Conservation (phyloP, 2,797 vertebrate genomes). For the Fratercula arctica region DNA sequence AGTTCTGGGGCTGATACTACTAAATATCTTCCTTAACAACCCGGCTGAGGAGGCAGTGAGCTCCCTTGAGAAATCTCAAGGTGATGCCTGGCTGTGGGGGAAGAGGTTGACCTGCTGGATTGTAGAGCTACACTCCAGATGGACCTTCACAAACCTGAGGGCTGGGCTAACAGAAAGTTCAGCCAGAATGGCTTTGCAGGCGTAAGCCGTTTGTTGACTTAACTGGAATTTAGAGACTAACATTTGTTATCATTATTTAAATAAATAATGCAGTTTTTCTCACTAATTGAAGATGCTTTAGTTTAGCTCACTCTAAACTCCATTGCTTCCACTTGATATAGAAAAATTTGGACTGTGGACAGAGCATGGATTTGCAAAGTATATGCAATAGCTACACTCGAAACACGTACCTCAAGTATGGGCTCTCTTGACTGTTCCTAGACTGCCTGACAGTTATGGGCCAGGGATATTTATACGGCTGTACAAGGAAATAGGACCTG, state of each 20-base stretch:
- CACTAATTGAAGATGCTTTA: not conserved
- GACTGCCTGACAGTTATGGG: not conserved
- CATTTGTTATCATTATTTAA: not conserved
- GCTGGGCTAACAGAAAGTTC: not conserved
- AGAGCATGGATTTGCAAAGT: not conserved
- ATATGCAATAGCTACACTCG: not conserved
- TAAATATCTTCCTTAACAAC: not conserved
- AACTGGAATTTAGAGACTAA: not conserved
- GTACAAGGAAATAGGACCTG: not conserved
- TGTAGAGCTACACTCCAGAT: not conserved
- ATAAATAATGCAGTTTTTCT: not conserved
- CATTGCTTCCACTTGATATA: not conserved
- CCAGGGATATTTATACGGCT: not conserved
- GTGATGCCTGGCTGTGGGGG: not conserved
- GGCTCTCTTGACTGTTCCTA: not conserved
- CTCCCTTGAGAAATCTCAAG: not conserved
- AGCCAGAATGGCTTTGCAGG: not conserved
- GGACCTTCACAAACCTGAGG: not conserved
- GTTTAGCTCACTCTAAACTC: not conserved
- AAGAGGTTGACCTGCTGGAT: not conserved
- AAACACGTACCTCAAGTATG: accelerated
- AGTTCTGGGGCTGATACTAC: not conserved
- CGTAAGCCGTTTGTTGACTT: not conserved
- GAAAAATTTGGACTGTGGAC: not conserved
- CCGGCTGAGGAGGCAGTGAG: not conserved